Conservation (phyloP, 2,888 invertebrate genomes). For the Anaspis maculata region DNA sequence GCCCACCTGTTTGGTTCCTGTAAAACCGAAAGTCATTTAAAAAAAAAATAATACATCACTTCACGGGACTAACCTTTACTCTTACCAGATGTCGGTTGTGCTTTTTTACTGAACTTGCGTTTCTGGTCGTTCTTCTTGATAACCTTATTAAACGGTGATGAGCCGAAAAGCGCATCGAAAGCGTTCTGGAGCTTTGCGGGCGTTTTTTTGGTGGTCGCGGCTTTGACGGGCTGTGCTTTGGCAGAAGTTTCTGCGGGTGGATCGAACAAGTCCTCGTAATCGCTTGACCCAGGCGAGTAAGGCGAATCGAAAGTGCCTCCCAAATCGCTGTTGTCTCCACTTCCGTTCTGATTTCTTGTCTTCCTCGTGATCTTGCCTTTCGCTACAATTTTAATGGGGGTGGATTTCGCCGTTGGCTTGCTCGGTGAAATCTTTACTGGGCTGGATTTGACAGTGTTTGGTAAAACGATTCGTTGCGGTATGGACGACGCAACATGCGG, state of each 20-base stretch:
- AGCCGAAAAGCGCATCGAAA: conserved; percentile 60
- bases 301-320: conserved; percentile 75
- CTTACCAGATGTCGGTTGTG: conserved; percentile 6
- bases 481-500: conserved; percentile 29
- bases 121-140: conserved; percentile 18
- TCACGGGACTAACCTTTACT: conserved; percentile 3
- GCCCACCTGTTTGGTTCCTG: conserved; percentile 59
- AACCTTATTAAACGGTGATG: conserved; percentile 41
- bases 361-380: conserved; percentile 24
- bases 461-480: conserved; percentile 45
- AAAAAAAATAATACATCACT: not conserved
- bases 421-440: conserved; percentile 42
- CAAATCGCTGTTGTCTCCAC: conserved; percentile 41
- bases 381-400: conserved; percentile 51
- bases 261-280: conserved; percentile 81
- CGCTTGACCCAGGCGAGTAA: conserved; percentile 82
- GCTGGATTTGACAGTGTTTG: conserved; percentile 44
- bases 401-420: conserved; percentile 52
- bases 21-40: not conserved
- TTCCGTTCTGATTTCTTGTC: conserved; percentile 21
- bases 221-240: conserved; percentile 14
- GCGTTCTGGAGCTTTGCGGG: conserved; percentile 39
- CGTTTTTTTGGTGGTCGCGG: conserved; percentile 20
- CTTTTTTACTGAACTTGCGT: conserved; percentile 17
- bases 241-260: conserved; percentile 50